These are phyloP conservation scores for Isichthys henryi DNA, from an alignment of 2,113 vertebrate species.

Conservation along the genomic window DNA sequence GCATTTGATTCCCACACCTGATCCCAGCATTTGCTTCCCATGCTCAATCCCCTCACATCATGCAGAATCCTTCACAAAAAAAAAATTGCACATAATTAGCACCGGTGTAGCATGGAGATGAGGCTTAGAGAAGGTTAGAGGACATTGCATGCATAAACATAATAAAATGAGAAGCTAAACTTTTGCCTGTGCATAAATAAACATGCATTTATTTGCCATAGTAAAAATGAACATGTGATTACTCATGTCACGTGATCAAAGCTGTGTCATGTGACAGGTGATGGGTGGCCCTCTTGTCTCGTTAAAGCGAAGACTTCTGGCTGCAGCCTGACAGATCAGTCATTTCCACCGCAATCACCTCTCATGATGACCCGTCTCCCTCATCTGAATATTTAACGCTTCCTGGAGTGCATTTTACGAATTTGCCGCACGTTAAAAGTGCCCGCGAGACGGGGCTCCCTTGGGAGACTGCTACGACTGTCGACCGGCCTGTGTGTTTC, in stretches of 20 bases:
- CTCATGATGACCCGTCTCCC: not conserved
- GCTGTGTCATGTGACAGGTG: not conserved
- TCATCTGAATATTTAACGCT: not conserved
- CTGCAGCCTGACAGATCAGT: not conserved
- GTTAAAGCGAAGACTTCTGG: not conserved
- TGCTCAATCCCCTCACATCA: slow-evolving; percentile 8
- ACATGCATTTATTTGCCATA: slow-evolving; percentile 8
- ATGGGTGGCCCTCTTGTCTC: not conserved
- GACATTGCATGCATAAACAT: slow-evolving; percentile 31
- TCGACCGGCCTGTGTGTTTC: not conserved
- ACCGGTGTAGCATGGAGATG: slow-evolving; percentile 19
- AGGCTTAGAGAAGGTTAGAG: slow-evolving; percentile 31
- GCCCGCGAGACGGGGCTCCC: not conserved
- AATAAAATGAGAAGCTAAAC: not conserved
- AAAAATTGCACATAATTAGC: slow-evolving; percentile 40
- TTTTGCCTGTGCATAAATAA: slow-evolving; percentile 32
- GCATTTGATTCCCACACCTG: not conserved
- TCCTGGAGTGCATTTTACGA: not conserved
- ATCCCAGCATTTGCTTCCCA: not conserved
- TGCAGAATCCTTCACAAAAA: slow-evolving; percentile 26
- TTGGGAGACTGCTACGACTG: not conserved
- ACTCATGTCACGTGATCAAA: slow-evolving; percentile 1
- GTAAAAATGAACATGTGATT: slow-evolving; percentile 38
- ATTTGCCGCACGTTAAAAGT: not conserved
- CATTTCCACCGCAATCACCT: not conserved